Conservation (phyloP, 2,888 invertebrate genomes). For the Drosophila mimica region DNA sequence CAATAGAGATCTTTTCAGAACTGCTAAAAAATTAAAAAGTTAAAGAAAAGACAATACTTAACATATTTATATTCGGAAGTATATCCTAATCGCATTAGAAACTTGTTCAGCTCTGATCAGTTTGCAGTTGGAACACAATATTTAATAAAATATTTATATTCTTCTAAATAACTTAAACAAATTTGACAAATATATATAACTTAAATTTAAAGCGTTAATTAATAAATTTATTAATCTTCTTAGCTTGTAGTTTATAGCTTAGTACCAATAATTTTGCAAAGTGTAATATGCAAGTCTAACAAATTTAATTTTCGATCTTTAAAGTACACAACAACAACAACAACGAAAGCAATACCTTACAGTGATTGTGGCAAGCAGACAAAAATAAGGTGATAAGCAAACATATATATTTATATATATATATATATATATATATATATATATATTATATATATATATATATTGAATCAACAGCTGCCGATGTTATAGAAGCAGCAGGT, state of each 20-base stretch:
- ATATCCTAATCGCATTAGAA: neutral
- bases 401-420: conserved; percentile 1
- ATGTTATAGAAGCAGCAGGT: conserved; percentile 46
- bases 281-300: conserved; percentile 20
- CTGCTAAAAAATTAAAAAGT: neutral
- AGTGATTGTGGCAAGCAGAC: conserved; percentile 65
- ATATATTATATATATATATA: neutral
- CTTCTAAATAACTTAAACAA: neutral
- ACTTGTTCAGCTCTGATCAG: neutral
- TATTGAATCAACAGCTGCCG: conserved; percentile 40
- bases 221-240: neutral
- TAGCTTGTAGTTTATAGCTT: conserved; percentile 1
- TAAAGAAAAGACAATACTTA: neutral
- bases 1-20: neutral
- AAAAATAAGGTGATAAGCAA: conserved; percentile 45
- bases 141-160: neutral
- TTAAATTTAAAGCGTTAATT: neutral
- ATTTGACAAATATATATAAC: neutral
- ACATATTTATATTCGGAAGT: neutral
- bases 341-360: conserved; percentile 85
- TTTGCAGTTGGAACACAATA: no score
- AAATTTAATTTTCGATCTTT: conserved; percentile 32
- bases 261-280: neutral
- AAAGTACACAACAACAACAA: conserved; percentile 78
- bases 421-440: no score